A percentile compares a stretch with the other conserved stretches of the same genome.
Evolutionary conservation across 2,113 vertebrate genomes (phyloP).

Genomic region (Bolborhynchus lineola): DNA sequence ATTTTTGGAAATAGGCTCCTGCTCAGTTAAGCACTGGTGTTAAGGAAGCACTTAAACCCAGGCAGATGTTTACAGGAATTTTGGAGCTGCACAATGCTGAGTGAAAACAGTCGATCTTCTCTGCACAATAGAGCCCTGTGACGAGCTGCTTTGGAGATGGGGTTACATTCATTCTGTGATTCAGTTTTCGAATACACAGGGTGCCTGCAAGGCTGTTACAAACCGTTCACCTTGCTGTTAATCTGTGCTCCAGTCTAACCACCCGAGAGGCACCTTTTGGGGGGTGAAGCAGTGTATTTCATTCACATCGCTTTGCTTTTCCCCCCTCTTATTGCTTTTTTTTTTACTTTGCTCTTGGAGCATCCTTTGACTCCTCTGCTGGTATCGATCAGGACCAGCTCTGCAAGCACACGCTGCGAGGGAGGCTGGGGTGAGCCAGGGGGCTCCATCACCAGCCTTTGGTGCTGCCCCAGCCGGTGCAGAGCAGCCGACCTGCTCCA

Average conservation of each 20-base stretch:
- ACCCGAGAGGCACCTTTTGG: background rate
- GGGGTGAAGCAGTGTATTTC: background rate
- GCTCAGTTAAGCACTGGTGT: background rate
- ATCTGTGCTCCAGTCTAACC: background rate
- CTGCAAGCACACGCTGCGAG: fast-evolving
- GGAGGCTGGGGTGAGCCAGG: fast-evolving
- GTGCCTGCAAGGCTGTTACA: background rate
- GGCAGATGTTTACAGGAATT: background rate
- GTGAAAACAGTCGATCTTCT: background rate
- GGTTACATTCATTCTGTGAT: background rate
- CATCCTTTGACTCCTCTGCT: background rate
- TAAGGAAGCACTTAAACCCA: constrained; percentile 3
- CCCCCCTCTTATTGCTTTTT: background rate
- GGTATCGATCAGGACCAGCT: fast-evolving
- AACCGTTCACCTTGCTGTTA: background rate
- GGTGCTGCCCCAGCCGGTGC: background rate
- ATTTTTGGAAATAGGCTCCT: background rate
- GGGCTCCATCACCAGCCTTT: fast-evolving
- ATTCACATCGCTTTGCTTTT: fast-evolving
- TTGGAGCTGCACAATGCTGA: background rate
- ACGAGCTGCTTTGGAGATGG: background rate
- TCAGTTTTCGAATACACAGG: background rate
- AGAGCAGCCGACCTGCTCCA: background rate
- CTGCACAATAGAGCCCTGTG: background rate
- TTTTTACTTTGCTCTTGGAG: background rate